A percentile compares a stretch with the other conserved stretches of the same genome.
Conservation (phyloP, 2,888 invertebrate species). For the Ophion slaviceki region DNA sequence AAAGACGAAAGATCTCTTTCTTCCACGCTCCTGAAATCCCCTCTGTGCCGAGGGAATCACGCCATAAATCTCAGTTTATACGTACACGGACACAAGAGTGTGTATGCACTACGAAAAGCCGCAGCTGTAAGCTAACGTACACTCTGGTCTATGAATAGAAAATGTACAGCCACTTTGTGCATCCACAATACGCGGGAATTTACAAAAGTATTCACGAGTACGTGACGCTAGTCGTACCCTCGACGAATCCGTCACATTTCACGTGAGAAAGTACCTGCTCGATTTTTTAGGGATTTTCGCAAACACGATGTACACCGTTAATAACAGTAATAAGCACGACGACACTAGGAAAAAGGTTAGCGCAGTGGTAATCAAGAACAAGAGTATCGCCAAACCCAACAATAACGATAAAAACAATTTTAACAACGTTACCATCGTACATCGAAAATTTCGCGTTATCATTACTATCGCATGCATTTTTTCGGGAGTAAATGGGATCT, state of each 20-base stretch:
- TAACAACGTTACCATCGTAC: no score
- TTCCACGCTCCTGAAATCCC: background rate
- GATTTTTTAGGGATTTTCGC: background rate
- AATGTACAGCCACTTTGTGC: constrained; percentile 10
- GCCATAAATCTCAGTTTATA: background rate
- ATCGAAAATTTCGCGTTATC: no score
- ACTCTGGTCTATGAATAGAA: constrained; percentile 53
- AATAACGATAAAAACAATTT: no score
- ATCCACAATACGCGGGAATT: constrained; percentile 16
- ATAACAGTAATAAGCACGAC: no score
- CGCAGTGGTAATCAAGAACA: no score
- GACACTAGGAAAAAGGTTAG: no score
- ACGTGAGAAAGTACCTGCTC: background rate
- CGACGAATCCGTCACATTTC: background rate
- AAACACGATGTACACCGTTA: no score
- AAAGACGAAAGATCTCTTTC: background rate
- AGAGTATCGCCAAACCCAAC: no score
- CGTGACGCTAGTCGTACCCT: background rate
- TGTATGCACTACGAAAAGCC: constrained; percentile 10
- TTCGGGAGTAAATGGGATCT: no score
- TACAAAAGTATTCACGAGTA: background rate
- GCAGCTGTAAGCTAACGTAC: constrained; percentile 54
- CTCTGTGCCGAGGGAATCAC: background rate
- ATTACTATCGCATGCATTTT: no score
- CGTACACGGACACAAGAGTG: background rate